Evolutionary conservation across 2,113 vertebrate species (phyloP).

Genomic region (Leptocoma aspasia): DNA sequence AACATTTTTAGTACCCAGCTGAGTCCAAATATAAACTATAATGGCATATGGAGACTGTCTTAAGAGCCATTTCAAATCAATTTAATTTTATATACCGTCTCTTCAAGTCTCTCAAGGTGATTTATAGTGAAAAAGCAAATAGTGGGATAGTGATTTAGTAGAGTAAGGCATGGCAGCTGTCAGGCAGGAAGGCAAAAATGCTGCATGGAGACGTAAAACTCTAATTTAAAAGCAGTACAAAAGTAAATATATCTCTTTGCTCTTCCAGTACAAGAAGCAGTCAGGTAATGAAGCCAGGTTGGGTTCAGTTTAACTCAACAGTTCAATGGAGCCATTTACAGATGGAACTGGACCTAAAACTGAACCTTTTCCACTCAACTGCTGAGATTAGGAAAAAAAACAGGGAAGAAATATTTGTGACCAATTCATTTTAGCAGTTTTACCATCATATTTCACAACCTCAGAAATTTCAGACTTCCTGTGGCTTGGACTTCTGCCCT

Average conservation of each 20-base stretch:
- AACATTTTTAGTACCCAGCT: slow-evolving; percentile 56
- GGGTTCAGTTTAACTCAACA: neutral
- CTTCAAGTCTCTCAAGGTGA: slow-evolving; percentile 50
- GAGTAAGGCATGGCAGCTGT: slow-evolving; percentile 7
- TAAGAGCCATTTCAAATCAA: slow-evolving; percentile 65
- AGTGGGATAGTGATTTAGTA: slow-evolving; percentile 48
- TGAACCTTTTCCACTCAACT: neutral
- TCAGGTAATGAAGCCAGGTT: neutral
- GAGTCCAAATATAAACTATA: slow-evolving; percentile 57
- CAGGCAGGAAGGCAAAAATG: slow-evolving; percentile 28
- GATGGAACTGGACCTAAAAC: neutral
- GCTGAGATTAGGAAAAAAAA: slow-evolving; percentile 23
- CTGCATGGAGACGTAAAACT: neutral
- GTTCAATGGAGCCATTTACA: slow-evolving; percentile 8
- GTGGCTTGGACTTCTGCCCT: slow-evolving; percentile 57
- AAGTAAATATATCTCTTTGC: neutral
- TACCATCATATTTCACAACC: slow-evolving; percentile 53
- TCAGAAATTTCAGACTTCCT: slow-evolving; percentile 63
- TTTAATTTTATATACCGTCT: slow-evolving; percentile 44
- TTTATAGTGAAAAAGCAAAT: slow-evolving; percentile 50
- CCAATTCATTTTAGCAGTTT: slow-evolving; percentile 52
- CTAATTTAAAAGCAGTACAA: neutral
- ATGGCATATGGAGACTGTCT: slow-evolving; percentile 46
- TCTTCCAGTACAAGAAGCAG: neutral
- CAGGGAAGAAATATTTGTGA: slow-evolving; percentile 49